Evolutionary conservation across 1,140 invertebrate genomes (phyloP), one percentile per base, ranked within the genome.

Genomic region (Panagrolaimus sp.): DNA sequence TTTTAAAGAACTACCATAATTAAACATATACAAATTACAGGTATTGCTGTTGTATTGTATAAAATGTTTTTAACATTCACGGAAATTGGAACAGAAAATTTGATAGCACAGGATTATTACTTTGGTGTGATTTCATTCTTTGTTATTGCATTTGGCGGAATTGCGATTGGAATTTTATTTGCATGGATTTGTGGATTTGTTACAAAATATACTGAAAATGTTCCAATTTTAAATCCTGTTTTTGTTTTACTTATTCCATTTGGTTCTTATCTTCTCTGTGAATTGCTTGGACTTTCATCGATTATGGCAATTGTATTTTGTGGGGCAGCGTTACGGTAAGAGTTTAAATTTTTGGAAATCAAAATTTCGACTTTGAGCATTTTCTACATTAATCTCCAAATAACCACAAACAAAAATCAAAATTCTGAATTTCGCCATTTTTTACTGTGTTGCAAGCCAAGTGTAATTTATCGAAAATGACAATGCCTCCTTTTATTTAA

Each of bases 111-210:
- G 13, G 82, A 98, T 83, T 87, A 95, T 53, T 83, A 92, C 2
- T 87, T 89, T 27, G 94, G 95, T 2, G 86, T 94, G 47, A 89
- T 89, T 0, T 93, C 91, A 14, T 99, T 98, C 85, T 88, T 97
- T 66, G 91, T 98, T 4, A 92, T 98, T 43, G 92, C 92, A 0
- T 83, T 96, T 13, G 94, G 94, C 61, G 95, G 92, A 53, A 93
- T 92, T 11, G 87, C 91, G 62, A 93, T 98, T 76, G 96, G 96
- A n/a, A 87, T 97, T 48, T 86, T 96, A 71, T 98, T 93, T 90
- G 96, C 95, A 62, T 90, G 96, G 75, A 88, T 92, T 0, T 94
- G 93, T 0, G 92, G 91, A 63, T 90, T 82, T 53, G 16, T 80
- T 13, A 82, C 80, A 0, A 82, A 78, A 69, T 78, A 71, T 78